phyloP scores from a whole-genome alignment of 2,888 invertebrate genomes.

The Nomada ruficornis region DNA sequence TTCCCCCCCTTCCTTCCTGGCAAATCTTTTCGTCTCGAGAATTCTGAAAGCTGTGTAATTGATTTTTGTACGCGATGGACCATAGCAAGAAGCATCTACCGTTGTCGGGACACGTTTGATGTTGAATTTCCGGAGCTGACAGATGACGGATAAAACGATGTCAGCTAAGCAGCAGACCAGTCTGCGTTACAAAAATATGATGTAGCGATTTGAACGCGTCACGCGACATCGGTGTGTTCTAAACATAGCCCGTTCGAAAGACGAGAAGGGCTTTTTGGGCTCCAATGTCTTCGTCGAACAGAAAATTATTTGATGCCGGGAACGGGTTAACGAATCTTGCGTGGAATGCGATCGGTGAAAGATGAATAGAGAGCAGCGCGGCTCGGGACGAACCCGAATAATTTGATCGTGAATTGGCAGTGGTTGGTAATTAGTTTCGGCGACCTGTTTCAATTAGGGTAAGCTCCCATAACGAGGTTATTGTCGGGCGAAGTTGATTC shows the following conservation, averaged over 20 bases:
- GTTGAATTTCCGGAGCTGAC: slow-evolving; percentile 72
- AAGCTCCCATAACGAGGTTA: slow-evolving; percentile 68
- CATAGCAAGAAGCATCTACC: slow-evolving; percentile 26
- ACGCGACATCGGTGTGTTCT: slow-evolving; percentile 59
- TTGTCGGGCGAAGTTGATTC: slow-evolving; percentile 66
- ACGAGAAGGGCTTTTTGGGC: slow-evolving; percentile 23
- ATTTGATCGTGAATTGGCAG: slow-evolving; percentile 48
- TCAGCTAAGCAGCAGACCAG: slow-evolving; percentile 70
- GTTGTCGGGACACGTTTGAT: slow-evolving; percentile 70
- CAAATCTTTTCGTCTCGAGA: no score
- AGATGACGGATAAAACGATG: slow-evolving; percentile 76
- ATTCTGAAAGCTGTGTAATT: no score
- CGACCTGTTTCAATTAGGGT: slow-evolving; percentile 61
- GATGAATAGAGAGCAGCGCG: slow-evolving; percentile 20
- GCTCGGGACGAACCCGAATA: slow-evolving; percentile 5
- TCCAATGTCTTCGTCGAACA: slow-evolving; percentile 33
- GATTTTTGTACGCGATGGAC: no score
- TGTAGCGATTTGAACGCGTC: slow-evolving; percentile 76
- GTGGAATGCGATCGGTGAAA: slow-evolving; percentile 30
- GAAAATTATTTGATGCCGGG: slow-evolving; percentile 25
- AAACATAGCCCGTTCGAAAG: slow-evolving; percentile 63
- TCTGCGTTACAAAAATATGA: slow-evolving; percentile 77
- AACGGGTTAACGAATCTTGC: slow-evolving; percentile 17
- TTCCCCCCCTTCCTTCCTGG: neutral
- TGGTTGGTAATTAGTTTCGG: slow-evolving; percentile 56